Evolutionary conservation across 1,140 invertebrate genomes (phyloP).

Genomic region (Diabrotica undecimpunctata): DNA sequence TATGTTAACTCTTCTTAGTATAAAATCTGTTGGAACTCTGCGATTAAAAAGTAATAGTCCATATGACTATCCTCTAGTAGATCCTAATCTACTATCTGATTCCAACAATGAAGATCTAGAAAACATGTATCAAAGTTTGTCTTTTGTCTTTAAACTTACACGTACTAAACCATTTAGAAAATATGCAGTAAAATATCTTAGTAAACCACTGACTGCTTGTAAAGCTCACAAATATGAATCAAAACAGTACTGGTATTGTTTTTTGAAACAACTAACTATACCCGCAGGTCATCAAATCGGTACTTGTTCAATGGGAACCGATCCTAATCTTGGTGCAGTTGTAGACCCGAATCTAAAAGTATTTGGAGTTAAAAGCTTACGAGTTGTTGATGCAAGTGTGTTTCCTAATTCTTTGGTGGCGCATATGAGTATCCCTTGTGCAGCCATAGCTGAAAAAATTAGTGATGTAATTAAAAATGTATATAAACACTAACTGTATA

Average conservation of each 20-base stretch:
- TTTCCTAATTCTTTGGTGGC: conserved; percentile 66
- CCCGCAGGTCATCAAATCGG: conserved; percentile 69
- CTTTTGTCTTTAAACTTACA: conserved; percentile 37
- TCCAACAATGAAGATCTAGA: conserved; percentile 47
- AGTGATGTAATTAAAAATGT: conserved; percentile 35
- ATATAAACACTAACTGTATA: not conserved
- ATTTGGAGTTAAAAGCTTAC: conserved; percentile 57
- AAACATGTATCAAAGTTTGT: conserved; percentile 44
- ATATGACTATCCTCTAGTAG: conserved; percentile 61
- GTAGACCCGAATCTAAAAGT: conserved; percentile 64
- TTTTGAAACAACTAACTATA: conserved; percentile 56
- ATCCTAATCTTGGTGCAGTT: conserved; percentile 51
- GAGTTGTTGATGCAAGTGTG: conserved; percentile 71
- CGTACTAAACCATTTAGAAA: conserved; percentile 4
- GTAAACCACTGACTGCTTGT: conserved; percentile 40
- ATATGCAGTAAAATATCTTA: conserved; percentile 46
- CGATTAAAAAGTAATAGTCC: conserved; percentile 57
- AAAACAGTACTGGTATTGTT: conserved; percentile 61
- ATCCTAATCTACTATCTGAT: conserved; percentile 54
- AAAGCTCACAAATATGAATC: conserved; percentile 46
- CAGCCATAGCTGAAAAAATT: conserved; percentile 71
- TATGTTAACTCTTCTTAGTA: conserved; percentile 36
- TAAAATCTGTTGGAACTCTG: conserved; percentile 66
- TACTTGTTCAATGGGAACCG: conserved; percentile 69
- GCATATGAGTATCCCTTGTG: conserved; percentile 67